Percentiles rank a stretch among this genome's conserved stretches.
These are phyloP conservation scores for Idaea aversata DNA, from an alignment of 2,888 invertebrate species.

Conservation along the genomic window DNA sequence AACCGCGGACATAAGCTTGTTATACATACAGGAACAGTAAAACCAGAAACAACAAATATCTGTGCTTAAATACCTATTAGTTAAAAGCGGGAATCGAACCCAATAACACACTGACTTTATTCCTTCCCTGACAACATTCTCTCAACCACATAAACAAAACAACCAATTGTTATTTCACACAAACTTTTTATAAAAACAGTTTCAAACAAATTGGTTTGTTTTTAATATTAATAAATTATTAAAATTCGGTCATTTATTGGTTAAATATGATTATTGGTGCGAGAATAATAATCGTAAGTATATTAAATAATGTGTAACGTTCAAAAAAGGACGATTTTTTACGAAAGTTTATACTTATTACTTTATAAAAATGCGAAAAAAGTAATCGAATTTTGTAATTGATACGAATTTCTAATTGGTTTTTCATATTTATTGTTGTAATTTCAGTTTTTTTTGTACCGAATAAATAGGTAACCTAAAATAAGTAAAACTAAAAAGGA, in stretches of 20 bases:
- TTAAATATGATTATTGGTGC: conserved; percentile 19
- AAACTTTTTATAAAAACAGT: not conserved
- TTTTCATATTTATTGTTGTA: not conserved
- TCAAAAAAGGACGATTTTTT: conserved; percentile 16
- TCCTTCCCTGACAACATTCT: too few relatives aligned
- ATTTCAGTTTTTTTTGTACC: not conserved
- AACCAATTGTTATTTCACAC: not conserved
- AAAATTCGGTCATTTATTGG: conserved; percentile 17
- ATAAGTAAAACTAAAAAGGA: too few relatives aligned
- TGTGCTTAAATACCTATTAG: too few relatives aligned
- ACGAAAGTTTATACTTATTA: not conserved
- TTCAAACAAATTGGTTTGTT: conserved; percentile 15
- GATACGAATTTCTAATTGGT: not conserved
- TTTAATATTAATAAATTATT: conserved; percentile 19
- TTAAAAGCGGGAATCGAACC: too few relatives aligned
- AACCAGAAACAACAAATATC: too few relatives aligned
- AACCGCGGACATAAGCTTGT: too few relatives aligned
- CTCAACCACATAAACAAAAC: not conserved
- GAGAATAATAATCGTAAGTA: not conserved
- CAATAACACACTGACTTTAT: too few relatives aligned
- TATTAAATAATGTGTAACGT: not conserved
- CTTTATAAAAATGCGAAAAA: not conserved
- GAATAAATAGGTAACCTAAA: not conserved
- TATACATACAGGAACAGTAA: too few relatives aligned
- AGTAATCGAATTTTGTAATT: not conserved